phyloP scores from a whole-genome alignment of 2,113 vertebrate species.

The Mirounga angustirostris region DNA sequence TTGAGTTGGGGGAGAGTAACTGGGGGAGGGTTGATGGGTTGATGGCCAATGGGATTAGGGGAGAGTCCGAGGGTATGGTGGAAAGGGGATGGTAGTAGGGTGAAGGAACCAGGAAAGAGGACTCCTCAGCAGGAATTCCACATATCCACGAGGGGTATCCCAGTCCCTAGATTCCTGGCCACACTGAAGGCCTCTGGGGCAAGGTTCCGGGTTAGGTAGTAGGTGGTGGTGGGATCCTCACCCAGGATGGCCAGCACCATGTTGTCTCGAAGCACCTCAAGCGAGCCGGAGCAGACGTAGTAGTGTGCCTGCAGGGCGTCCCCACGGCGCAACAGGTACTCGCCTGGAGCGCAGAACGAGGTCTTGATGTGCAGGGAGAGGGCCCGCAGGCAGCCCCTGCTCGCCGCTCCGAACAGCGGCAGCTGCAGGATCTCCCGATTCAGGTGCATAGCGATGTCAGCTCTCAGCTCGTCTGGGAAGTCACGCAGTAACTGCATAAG shows the following conservation, averaged over 20 bases:
- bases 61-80: not conserved
- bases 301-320: conserved; percentile 96
- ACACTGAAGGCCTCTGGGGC: not conserved
- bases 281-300: conserved; percentile 96
- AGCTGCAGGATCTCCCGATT: conserved; percentile 98
- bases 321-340: conserved; percentile 95
- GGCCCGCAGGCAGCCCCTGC: conserved; percentile 96
- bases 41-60: not conserved
- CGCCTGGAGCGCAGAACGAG: conserved; percentile 96
- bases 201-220: not conserved
- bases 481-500: conserved; percentile 93
- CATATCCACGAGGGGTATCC: not conserved
- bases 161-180: not conserved
- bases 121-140: not conserved
- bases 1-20: not conserved
- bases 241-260: conserved; percentile 97
- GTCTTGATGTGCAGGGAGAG: conserved; percentile 98
- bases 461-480: conserved; percentile 96
- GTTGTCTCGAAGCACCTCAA: conserved; percentile 95
- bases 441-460: conserved; percentile 97
- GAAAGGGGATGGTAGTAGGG: not conserved
- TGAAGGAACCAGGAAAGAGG: not conserved
- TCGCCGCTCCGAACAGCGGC: conserved; percentile 94
- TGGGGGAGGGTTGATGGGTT: not conserved
- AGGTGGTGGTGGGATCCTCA: conserved; percentile 83